Evolutionary conservation across 2,888 invertebrate genomes (phyloP).

Genomic region (Mythimna impura): DNA sequence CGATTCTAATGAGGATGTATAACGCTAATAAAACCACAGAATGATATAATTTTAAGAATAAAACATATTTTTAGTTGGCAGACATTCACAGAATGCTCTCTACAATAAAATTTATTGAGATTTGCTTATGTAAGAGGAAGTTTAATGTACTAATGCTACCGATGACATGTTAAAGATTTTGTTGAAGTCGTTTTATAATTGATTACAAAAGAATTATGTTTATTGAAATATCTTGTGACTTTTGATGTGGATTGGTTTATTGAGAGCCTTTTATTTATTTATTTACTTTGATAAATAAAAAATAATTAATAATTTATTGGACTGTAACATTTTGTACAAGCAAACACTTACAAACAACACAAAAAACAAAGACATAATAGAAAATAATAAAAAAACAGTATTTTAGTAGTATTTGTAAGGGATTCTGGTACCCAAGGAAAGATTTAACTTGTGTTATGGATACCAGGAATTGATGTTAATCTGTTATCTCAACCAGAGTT

Average conservation of each 20-base stretch:
- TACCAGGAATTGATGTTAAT: too few relatives aligned
- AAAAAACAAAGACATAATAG: too few relatives aligned
- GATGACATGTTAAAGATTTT: constrained; percentile 36
- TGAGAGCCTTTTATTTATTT: too few relatives aligned
- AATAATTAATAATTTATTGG: too few relatives aligned
- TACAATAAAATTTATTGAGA: constrained; percentile 25
- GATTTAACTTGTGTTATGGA: too few relatives aligned
- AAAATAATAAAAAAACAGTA: too few relatives aligned
- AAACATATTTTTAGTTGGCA: constrained; percentile 42
- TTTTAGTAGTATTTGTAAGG: too few relatives aligned
- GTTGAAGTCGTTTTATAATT: constrained; percentile 10
- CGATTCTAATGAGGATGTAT: constrained; percentile 43
- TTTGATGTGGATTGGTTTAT: background rate
- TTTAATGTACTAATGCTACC: constrained; percentile 14
- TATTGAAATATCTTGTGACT: constrained; percentile 23
- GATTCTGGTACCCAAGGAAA: too few relatives aligned
- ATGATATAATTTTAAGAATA: constrained; percentile 36
- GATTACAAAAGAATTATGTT: constrained; percentile 9
- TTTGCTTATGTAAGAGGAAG: constrained; percentile 41
- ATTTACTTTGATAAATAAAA: too few relatives aligned
- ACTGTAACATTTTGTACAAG: too few relatives aligned
- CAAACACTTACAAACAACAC: too few relatives aligned
- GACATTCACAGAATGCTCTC: constrained; percentile 20
- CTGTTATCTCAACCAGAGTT: background rate
- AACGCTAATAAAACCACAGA: constrained; percentile 39